Evolutionary conservation across 2,888 invertebrate genomes (phyloP).

Genomic region (Nebria salina): DNA sequence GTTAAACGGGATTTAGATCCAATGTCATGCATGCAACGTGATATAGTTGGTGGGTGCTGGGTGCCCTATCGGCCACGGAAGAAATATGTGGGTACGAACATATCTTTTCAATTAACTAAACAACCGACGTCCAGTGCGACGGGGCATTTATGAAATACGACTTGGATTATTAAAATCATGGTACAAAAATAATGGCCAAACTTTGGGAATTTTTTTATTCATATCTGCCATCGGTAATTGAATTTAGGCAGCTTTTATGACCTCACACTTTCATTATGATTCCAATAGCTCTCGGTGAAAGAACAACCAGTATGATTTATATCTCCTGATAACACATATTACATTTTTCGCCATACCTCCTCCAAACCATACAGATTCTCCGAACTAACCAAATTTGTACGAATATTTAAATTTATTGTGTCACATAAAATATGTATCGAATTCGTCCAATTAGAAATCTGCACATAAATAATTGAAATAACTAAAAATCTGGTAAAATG

Average conservation of each 20-base stretch:
- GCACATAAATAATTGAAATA: too few species aligned
- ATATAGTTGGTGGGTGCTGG: not conserved
- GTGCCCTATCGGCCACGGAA: conserved; percentile 24
- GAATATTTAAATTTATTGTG: not conserved
- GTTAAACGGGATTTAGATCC: not conserved
- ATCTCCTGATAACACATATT: not conserved
- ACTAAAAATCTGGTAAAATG: too few species aligned
- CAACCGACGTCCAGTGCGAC: conserved; percentile 28
- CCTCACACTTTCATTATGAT: not conserved
- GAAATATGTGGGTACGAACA: conserved; percentile 26
- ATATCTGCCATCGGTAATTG: conserved; percentile 29
- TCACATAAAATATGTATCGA: not conserved
- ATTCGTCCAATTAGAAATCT: too few species aligned
- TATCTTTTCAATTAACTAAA: conserved; percentile 45
- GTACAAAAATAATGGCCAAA: conserved; percentile 39
- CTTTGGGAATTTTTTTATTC: conserved; percentile 28
- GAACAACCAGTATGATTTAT: not conserved
- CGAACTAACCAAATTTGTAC: not conserved
- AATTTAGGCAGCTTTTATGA: conserved; percentile 32
- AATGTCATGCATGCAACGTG: not conserved
- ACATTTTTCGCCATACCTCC: not conserved
- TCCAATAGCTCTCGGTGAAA: conserved; percentile 21
- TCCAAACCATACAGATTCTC: not conserved
- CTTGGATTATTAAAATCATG: conserved; percentile 42
- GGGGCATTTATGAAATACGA: conserved; percentile 35